Evolutionary conservation across 2,888 invertebrate genomes (phyloP), one percentile per base, ranked within the genome.

Genomic region (Thecophora atra): DNA sequence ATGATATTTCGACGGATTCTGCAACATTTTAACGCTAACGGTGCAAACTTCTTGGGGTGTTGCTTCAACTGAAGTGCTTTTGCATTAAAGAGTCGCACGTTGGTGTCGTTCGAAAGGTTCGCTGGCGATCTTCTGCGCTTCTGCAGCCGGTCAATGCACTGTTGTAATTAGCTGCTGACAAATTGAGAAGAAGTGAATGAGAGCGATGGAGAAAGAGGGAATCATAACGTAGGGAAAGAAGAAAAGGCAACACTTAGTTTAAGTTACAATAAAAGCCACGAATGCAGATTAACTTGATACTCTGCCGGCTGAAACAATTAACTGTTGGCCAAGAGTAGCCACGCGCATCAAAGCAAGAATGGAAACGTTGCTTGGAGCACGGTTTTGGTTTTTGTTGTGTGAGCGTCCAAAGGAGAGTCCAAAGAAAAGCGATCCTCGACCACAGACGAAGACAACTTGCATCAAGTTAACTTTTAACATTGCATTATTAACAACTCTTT

Each of bases 1-100:
- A 80, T 87, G 87, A 80, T 86, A 87, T 82, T 87, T 87, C 64
- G 86, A 85, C 77, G 86, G 86, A 82, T 85, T 84, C 78, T 87
- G 87, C 78, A 87, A 81, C 87, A 87, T 87, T 80, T 58, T 56
- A n/a, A n/a, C n/a, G 63, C 19, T 66, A 24, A 54, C 52, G 26
- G 44, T 21, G 65, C 64, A 17, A 19, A 21, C 30, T 71, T 5
- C 44, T n/a, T 54, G 65, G 44, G 62, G 72, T 65, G 77, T 72
- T 77, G 75, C 71, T 75, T 72, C 62, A 72, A 70, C 72, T 70
- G 69, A 73, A 71, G 73, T 71, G 76, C 66, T 74, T 76, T 74
- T 75, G 72, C 76, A 74, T 78, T 74, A 76, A n/a, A n/a, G 76
- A 76, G 67, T 42, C 56, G 21, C 19, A 26, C 24, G 67, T 67